Base-by-base conservation (phyloP, 2,888 invertebrate genomes). In the Rhorus exstirpatorius region DNA sequence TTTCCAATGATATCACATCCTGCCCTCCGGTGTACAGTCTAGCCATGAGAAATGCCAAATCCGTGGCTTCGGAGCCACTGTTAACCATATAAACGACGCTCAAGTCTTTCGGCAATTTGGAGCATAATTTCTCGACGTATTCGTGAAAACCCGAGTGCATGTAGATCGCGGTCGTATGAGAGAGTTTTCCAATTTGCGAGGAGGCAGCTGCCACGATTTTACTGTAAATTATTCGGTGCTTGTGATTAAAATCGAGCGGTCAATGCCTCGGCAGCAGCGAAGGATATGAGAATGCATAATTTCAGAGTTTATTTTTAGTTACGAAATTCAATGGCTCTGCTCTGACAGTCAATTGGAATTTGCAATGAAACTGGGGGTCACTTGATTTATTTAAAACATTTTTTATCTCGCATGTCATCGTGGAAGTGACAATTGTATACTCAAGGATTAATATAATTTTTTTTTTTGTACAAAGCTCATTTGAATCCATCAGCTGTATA, bases 51-150 rank as follows among this genome's bases (percentile, higher is more conserved):
- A 97, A 94, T 0, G 99, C 99, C 78, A 99, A 93, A 92, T 99
- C 99, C 90, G 99, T 99, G 0, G 99, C 99, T 93, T 99, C 99
- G 3, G 98, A 97, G 0, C 99, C 99, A 89, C 99, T 99, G 93
- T 99, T 99, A 0, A 98, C 97, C 88, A 99, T 95, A 91, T 98
- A 99, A 1, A 97, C 97, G 26, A 97, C 96, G 94, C 98, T 98
- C 41, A 99, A 94, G 87, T 98, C 95, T 7, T 95, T 97, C 0
- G 99, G 98, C 83, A 99, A 93, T 90, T 96, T 98, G 0, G 95
- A 93, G 0, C 95, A 95, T 75, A 99, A 94, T 89, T 96, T 96
- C 89, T 97, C 95, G 0, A 97, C 96, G 92, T 99, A 99, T 92
- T 99, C 97, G 87, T 98, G 97, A 79, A 99, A 95, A 91, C 96